These are phyloP conservation scores for Petrocephalus microphthalmus DNA, from an alignment of 2,113 vertebrate genomes.

Conservation along the genomic window DNA sequence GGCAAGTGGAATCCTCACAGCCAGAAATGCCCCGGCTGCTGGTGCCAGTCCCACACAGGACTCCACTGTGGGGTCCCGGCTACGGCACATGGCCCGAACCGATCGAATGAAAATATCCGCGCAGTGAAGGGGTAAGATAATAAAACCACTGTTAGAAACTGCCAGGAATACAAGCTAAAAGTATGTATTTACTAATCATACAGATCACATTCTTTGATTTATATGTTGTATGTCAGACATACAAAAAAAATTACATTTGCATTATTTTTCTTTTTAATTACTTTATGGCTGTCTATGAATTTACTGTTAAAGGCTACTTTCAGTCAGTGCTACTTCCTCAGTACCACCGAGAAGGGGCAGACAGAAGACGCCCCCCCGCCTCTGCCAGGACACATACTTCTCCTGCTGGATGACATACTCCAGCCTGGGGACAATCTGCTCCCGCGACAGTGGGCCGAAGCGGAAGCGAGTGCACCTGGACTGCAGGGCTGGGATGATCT, in stretches of 20 bases:
- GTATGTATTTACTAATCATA: background rate
- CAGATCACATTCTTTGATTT: background rate
- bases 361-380: background rate
- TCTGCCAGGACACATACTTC: slow-evolving; percentile 57
- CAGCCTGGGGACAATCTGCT: slow-evolving; percentile 88
- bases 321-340: background rate
- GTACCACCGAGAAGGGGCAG: background rate
- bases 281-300: background rate
- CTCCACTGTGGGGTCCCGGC: background rate
- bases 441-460: slow-evolving; percentile 80
- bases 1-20: background rate
- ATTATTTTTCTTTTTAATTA: background rate
- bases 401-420: slow-evolving; percentile 78
- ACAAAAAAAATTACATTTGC: background rate
- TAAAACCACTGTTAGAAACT: background rate
- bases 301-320: background rate
- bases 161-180: background rate
- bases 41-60: background rate
- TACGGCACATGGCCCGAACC: background rate
- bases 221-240: background rate
- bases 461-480: slow-evolving; percentile 93
- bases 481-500: slow-evolving; percentile 95
- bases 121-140: background rate
- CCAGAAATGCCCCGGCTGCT: background rate
- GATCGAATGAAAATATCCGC: background rate